Evolutionary conservation across 1,140 invertebrate species (phyloP).

Genomic region (Zaprionus ornatus): DNA sequence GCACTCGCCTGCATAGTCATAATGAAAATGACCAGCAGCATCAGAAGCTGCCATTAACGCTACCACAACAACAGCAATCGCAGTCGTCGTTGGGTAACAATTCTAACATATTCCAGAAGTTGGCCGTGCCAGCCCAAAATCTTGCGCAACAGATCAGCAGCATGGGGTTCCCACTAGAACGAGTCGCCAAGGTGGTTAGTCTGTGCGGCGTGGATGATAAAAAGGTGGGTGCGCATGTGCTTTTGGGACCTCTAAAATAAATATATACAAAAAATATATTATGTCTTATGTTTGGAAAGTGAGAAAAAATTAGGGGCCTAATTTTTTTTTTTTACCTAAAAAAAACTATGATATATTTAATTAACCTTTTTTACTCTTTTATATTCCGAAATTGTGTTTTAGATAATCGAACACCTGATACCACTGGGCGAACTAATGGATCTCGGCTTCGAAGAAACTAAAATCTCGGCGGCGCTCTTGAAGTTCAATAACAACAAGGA

Average conservation of each 20-base stretch:
- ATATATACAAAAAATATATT: constrained; percentile 14
- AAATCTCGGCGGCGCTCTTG: constrained; percentile 89
- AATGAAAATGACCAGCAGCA: constrained; percentile 57
- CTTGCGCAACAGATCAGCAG: constrained; percentile 89
- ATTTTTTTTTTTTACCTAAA: too few relatives aligned
- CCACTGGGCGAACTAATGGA: constrained; percentile 89
- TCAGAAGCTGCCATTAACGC: constrained; percentile 9
- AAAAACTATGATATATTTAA: not conserved
- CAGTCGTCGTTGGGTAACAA: constrained; percentile 3
- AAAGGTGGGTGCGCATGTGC: constrained; percentile 86
- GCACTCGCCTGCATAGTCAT: constrained; percentile 83
- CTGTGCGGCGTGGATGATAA: constrained; percentile 92
- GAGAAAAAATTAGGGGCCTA: too few relatives aligned
- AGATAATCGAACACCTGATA: constrained; percentile 89
- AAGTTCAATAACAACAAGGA: constrained; percentile 92
- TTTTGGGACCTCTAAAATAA: not conserved
- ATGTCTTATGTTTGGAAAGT: not conserved
- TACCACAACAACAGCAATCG: constrained; percentile 32
- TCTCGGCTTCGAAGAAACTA: constrained; percentile 91
- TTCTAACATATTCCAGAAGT: constrained; percentile 74
- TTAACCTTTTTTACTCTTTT: constrained; percentile 70
- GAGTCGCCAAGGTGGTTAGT: constrained; percentile 90
- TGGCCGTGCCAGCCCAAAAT: constrained; percentile 86
- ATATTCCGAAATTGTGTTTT: constrained; percentile 68
- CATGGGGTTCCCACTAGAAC: constrained; percentile 93